Evolutionary conservation across 2,113 vertebrate species (phyloP).

Genomic region (Passer montanus): DNA sequence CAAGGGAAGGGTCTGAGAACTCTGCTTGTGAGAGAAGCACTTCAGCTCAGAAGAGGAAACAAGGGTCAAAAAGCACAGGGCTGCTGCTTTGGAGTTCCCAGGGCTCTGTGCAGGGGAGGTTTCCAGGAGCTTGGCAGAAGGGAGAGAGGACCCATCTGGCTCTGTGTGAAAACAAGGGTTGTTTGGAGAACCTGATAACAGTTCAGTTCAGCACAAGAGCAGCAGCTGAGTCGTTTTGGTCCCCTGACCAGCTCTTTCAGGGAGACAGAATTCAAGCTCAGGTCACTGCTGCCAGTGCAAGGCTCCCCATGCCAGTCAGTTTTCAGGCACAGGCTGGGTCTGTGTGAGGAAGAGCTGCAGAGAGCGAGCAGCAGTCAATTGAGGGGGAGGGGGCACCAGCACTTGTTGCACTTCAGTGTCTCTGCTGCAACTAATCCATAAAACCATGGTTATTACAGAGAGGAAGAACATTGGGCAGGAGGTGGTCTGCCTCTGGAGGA

Average conservation of each 20-base stretch:
- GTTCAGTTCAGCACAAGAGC: background rate
- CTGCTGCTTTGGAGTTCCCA: background rate
- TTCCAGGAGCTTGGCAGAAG: background rate
- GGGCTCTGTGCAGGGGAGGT: background rate
- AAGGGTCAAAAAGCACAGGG: background rate
- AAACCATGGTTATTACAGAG: background rate
- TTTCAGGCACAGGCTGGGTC: background rate
- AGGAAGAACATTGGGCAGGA: background rate
- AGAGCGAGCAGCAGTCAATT: fast-evolving
- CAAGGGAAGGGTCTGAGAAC: background rate
- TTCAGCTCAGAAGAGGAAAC: background rate
- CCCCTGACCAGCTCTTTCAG: background rate
- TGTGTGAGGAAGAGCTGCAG: background rate
- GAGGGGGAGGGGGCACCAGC: fast-evolving
- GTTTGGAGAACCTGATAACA: background rate
- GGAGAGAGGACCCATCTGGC: background rate
- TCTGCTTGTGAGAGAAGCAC: background rate
- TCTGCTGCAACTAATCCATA: background rate
- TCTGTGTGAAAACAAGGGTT: background rate
- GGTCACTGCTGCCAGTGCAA: background rate
- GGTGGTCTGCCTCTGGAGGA: background rate
- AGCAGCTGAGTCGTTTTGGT: background rate
- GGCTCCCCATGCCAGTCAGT: background rate
- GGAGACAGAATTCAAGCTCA: background rate
- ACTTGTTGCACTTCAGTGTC: fast-evolving